phyloP scores from a whole-genome alignment of 2,113 vertebrate species.

The Myocastor coypus region DNA sequence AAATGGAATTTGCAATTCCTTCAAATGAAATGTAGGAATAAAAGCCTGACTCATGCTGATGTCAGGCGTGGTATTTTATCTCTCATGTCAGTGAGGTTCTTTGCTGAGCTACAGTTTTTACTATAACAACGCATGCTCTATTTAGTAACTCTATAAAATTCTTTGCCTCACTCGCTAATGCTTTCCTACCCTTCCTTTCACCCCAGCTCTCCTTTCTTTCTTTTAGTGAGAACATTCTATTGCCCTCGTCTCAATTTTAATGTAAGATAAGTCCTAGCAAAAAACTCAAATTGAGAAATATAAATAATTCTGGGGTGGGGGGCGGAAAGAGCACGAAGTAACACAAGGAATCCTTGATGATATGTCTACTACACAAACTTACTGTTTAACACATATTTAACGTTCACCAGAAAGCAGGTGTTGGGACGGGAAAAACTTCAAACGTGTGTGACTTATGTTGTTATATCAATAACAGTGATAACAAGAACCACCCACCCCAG shows the following conservation, averaged over 20 bases:
- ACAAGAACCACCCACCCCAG: not conserved
- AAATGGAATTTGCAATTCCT: not conserved
- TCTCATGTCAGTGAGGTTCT: not conserved
- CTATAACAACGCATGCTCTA: not conserved
- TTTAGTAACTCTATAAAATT: not conserved
- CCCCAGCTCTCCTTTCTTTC: not conserved
- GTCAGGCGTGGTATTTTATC: not conserved
- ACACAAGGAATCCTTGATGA: not conserved
- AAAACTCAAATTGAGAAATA: slow-evolving; percentile 45
- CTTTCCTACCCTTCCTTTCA: not conserved
- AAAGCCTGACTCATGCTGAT: not conserved
- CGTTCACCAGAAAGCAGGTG: slow-evolving; percentile 31
- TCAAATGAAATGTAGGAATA: slow-evolving; percentile 27
- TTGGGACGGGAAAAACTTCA: not conserved
- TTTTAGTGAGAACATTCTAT: not conserved
- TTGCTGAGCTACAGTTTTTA: not conserved
- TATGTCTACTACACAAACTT: not conserved
- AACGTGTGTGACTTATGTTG: not conserved
- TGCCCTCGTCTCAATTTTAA: slow-evolving; percentile 11
- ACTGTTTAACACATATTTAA: not conserved
- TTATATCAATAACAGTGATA: slow-evolving; percentile 1
- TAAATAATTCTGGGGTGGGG: not conserved
- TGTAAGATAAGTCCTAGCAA: not conserved
- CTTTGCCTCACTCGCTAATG: not conserved
- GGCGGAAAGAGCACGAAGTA: not conserved